phyloP scores from a whole-genome alignment of 2,888 invertebrate species.

The Cephus pygmeus region DNA sequence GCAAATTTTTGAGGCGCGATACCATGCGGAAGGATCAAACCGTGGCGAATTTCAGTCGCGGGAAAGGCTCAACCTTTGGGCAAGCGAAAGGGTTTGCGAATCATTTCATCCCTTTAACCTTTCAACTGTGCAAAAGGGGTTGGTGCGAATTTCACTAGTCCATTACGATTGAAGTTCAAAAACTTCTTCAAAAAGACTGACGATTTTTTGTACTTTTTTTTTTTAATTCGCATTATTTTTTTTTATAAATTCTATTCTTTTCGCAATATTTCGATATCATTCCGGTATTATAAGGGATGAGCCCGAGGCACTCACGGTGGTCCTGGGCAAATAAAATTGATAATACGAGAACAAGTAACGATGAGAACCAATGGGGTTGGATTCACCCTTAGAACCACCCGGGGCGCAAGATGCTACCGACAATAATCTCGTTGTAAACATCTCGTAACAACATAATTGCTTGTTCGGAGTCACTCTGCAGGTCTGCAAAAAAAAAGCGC shows the following conservation, averaged over 20 bases:
- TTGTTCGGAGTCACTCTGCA: slow-evolving; percentile 48
- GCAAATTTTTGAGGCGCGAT: slow-evolving; percentile 47
- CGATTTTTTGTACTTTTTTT: too few species aligned
- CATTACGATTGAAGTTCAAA: background rate
- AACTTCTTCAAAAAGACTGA: background rate
- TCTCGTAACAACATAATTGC: slow-evolving; percentile 65
- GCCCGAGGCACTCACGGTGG: slow-evolving; percentile 43
- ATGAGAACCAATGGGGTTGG: background rate
- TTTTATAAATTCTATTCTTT: background rate
- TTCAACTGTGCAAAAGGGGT: background rate
- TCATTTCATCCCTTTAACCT: background rate
- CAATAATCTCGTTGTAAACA: slow-evolving; percentile 66
- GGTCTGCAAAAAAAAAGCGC: slow-evolving; percentile 48
- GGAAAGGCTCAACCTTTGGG: background rate
- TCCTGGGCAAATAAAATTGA: slow-evolving; percentile 57
- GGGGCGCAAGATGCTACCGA: slow-evolving; percentile 63
- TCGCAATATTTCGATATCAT: slow-evolving; percentile 15
- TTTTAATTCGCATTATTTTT: too few species aligned
- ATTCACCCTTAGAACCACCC: slow-evolving; percentile 40
- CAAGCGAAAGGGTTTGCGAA: background rate
- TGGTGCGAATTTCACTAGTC: background rate
- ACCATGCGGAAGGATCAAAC: slow-evolving; percentile 5
- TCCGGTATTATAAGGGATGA: slow-evolving; percentile 42
- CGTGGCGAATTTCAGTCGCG: slow-evolving; percentile 9
- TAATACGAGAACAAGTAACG: slow-evolving; percentile 36